phyloP scores from a whole-genome alignment of 2,113 vertebrate genomes.

The Ophthalmolycus amberensis region DNA sequence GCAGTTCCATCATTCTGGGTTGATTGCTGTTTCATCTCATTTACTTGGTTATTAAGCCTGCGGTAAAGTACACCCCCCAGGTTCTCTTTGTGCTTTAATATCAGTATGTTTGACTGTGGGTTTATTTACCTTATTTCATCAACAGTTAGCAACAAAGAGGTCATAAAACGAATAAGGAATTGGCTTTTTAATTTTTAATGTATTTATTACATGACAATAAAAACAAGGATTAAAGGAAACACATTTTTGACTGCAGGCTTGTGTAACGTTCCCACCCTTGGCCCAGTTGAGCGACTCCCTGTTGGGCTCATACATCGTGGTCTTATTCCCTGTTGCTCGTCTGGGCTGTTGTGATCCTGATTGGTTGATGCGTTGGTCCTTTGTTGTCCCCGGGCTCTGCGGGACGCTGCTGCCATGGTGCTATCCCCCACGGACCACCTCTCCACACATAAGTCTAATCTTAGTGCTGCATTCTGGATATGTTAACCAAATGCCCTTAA shows the following conservation, averaged over 20 bases:
- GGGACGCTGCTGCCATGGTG: conserved; percentile 15
- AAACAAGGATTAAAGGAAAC: not conserved
- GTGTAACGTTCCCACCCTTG: not conserved
- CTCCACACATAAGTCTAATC: not conserved
- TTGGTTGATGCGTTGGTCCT: conserved; percentile 55
- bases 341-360: conserved; percentile 39
- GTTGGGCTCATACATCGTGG: conserved; percentile 37
- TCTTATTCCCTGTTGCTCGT: conserved; percentile 34
- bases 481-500: too few species aligned
- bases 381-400: conserved; percentile 25
- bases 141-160: not conserved
- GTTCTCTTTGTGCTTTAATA: conserved; percentile 6
- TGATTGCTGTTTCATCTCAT: conserved; percentile 42
- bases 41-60: conserved; percentile 16
- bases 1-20: conserved; percentile 13
- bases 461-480: not conserved
- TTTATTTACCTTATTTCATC: not conserved
- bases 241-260: conserved; percentile 5
- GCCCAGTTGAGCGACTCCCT: conserved; percentile 17
- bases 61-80: conserved; percentile 22
- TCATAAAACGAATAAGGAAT: not conserved
- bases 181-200: not conserved
- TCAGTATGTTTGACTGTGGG: not conserved
- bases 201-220: not conserved
- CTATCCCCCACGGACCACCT: conserved; percentile 15